These are phyloP conservation scores for Sylvilagus bachmani DNA, from an alignment of 2,113 vertebrate species.

Conservation along the genomic window DNA sequence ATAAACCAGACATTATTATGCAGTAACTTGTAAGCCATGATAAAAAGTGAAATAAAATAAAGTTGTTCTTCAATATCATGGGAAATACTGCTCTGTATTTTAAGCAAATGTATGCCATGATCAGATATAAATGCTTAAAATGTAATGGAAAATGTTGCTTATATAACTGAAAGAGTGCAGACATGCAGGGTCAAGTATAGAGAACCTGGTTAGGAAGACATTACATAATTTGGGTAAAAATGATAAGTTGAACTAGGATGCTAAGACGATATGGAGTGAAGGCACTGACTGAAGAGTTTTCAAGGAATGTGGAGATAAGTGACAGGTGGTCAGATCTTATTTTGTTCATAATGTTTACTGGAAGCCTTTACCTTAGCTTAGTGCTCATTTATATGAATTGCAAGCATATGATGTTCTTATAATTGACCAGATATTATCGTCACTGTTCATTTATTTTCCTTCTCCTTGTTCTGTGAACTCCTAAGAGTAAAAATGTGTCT, in stretches of 20 bases:
- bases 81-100: not conserved
- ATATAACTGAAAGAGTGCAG: not conserved
- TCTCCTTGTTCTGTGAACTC: not conserved
- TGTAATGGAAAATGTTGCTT: not conserved
- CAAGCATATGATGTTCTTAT: not conserved
- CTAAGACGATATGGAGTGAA: not conserved
- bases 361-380: not conserved
- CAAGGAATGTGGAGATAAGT: not conserved
- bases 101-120: not conserved
- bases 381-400: not conserved
- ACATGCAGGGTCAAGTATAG: not conserved
- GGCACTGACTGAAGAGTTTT: not conserved
- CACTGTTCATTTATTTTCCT: not conserved
- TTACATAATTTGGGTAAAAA: not conserved
- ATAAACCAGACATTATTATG: not conserved
- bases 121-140: conserved; percentile 44
- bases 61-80: not conserved
- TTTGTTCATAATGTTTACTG: not conserved
- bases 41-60: conserved; percentile 16
- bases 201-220: not conserved
- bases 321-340: not conserved
- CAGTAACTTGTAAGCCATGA: not conserved
- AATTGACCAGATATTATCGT: not conserved
- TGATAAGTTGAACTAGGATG: not conserved
- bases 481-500: not conserved